Evolutionary conservation across 2,797 vertebrate species (phyloP).

Genomic region (Tiaroga cobitis): DNA sequence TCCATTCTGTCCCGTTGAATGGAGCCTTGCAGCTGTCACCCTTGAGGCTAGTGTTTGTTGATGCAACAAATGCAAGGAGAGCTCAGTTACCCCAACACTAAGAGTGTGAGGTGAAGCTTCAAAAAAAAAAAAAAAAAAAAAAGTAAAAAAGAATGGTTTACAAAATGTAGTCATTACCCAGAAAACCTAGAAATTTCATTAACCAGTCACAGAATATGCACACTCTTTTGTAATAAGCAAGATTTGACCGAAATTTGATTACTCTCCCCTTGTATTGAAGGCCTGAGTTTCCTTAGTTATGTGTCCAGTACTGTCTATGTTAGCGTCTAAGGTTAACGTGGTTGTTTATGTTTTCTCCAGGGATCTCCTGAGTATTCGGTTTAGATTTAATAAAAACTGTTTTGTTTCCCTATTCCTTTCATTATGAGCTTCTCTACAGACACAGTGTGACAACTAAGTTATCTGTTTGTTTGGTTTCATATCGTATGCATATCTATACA

Average conservation of each 20-base stretch:
- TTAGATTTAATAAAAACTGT: too few relatives aligned
- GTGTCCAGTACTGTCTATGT: too few relatives aligned
- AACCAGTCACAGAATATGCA: neutral
- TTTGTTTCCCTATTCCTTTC: too few relatives aligned
- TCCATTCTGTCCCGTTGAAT: conserved; percentile 66
- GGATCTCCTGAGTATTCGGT: too few relatives aligned
- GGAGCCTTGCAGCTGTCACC: conserved; percentile 71
- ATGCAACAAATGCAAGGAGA: conserved; percentile 55
- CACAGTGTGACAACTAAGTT: too few relatives aligned
- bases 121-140: neutral
- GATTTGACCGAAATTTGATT: neutral
- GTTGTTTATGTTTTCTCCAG: too few relatives aligned
- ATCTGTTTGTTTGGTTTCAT: neutral
- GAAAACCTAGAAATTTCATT: neutral
- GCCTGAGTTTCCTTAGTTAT: too few relatives aligned
- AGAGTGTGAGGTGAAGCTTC: neutral
- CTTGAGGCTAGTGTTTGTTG: conserved; percentile 53
- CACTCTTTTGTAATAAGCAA: neutral
- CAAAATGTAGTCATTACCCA: neutral
- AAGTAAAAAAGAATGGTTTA: neutral
- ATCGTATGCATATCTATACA: neutral
- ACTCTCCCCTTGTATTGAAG: too few relatives aligned
- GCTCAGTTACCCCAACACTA: conserved; percentile 43
- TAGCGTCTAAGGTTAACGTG: too few relatives aligned
- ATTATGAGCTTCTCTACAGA: too few relatives aligned